Evolutionary conservation across 1,140 invertebrate genomes (phyloP), one percentile per base, ranked within the genome.

Genomic region (Proales similis): DNA sequence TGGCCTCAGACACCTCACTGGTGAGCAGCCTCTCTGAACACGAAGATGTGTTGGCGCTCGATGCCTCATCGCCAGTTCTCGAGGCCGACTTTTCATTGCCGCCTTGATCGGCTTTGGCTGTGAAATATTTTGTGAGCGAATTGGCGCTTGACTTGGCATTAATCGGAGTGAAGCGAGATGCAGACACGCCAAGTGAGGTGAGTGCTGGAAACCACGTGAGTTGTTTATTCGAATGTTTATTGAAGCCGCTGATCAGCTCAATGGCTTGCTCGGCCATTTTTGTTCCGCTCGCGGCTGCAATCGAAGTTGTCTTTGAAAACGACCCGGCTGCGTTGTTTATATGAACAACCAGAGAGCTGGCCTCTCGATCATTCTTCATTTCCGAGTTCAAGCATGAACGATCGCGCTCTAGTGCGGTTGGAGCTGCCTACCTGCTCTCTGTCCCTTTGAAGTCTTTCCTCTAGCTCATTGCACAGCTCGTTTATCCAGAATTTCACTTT

Each of bases 401-500:
- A n/a, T n/a, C n/a, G n/a, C n/a, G n/a, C n/a, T n/a, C n/a, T n/a
- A n/a, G n/a, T n/a, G n/a, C n/a, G n/a, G n/a, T n/a, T n/a, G n/a
- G n/a, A 9, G 19, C 7, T 42, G 65, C 67, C 67, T 65, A 77
- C 77, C 49, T 53, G 66, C 65, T 75, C 70, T 66, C 67, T 68
- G 78, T 95, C 90, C 70, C 85, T 83, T 42, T 84, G 80, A n/a
- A 95, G 74, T 45, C 90, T 79, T 71, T 92, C 88, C 39, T 82
- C 80, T 29, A 94, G 81, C 79, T 95, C 90, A 30, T 80, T 80
- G 0, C 84, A 77, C 4, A 96, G 75, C 70, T 90, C 84, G 26
- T 74, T 76, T 0, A 91, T 72, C 90, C 90, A 94, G 70, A 86
- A 32, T 11, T 62, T 36, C 0, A 47, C 39, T 66, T 84, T 82